Percentiles rank a stretch among this genome's conserved stretches.
These are phyloP conservation scores for Drosophila paramelanica DNA, from an alignment of 2,888 invertebrate species.

Conservation along the genomic window DNA sequence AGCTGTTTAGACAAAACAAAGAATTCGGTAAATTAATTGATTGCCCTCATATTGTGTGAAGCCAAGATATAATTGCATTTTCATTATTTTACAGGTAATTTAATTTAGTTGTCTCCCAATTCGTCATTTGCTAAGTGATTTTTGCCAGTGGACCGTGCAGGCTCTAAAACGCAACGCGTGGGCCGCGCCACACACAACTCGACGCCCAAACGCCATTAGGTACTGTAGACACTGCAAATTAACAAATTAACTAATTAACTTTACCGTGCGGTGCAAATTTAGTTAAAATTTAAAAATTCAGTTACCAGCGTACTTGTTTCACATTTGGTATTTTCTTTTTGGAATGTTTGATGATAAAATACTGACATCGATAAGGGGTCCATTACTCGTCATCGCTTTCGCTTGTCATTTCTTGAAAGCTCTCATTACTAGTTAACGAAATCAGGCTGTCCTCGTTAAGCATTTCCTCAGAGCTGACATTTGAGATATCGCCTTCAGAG, in stretches of 20 bases:
- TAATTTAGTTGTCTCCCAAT: constrained; percentile 31
- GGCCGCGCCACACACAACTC: constrained; percentile 5
- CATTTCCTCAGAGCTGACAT: background rate
- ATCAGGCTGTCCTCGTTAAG: background rate
- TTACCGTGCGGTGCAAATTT: constrained; percentile 5
- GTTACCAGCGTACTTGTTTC: background rate
- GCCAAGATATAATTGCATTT: constrained; percentile 58
- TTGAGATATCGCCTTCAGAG: background rate
- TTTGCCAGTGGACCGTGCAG: constrained; percentile 58
- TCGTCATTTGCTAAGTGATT: constrained; percentile 65
- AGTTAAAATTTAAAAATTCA: background rate
- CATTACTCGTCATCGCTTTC: background rate
- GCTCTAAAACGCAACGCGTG: constrained; percentile 39
- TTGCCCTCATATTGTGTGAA: constrained; percentile 45
- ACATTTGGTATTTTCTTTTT: background rate
- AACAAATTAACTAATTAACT: constrained; percentile 31
- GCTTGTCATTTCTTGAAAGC: background rate
- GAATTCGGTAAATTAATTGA: constrained; percentile 64
- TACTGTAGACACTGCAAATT: constrained; percentile 34
- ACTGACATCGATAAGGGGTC: background rate
- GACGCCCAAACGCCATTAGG: constrained; percentile 18
- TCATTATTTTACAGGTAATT: constrained; percentile 66
- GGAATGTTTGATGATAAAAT: background rate
- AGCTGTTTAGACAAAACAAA: constrained; percentile 33
- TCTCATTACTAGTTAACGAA: too few relatives aligned